Base-by-base conservation (phyloP, 1,140 invertebrate genomes). In the Heterodera schachtii region DNA sequence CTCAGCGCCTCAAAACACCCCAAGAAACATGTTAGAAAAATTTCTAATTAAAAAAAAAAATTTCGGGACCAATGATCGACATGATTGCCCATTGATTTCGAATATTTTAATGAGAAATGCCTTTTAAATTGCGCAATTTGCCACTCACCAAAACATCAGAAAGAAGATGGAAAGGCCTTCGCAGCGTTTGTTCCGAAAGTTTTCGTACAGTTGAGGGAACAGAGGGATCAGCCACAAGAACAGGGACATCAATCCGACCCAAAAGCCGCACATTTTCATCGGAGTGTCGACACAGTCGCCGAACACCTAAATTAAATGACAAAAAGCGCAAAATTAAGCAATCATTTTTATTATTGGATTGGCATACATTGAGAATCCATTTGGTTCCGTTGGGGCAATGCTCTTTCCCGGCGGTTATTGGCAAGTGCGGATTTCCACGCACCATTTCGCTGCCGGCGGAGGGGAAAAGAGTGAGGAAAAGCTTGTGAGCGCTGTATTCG, bases 161-260 rank as follows among this genome's bases (percentile, higher is more conserved):
- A 87, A 87, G 69, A 82, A 81, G 16, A 88, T 78, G 11, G 84
- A 88, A 67, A 88, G 71, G 11, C 85, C 86, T 73, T 87, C 86
- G 64, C 86, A 87, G 60, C 85, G 66, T 67, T 88, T 88, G 57
- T 49, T 82, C 47, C 74, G 52, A 74, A 87, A 87, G 49, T 87
- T 87, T 78, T 88, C 84, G 64, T 86, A 88, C 31, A 87, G 75
- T 52, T 87, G 86, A 6, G 86, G 86, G 46, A 87, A 82, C 6
- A 87, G 46, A 11, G 86, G 86, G 13, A 87, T 70, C 31, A 87
- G 60, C 86, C 86, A 87, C 44, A 87, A 67, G 13, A 88, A 71
- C 41, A 87, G 69, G 13, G 86, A 87, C 46, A 87, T 60, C 41
- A 87, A 77, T 16, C 86, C 86, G 78, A 87, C 73, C 49, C 78